A percentile compares a stretch with the other conserved stretches of the same genome.
Evolutionary conservation across 2,888 invertebrate species (phyloP).

Genomic region (Asteroscopus sphinx): DNA sequence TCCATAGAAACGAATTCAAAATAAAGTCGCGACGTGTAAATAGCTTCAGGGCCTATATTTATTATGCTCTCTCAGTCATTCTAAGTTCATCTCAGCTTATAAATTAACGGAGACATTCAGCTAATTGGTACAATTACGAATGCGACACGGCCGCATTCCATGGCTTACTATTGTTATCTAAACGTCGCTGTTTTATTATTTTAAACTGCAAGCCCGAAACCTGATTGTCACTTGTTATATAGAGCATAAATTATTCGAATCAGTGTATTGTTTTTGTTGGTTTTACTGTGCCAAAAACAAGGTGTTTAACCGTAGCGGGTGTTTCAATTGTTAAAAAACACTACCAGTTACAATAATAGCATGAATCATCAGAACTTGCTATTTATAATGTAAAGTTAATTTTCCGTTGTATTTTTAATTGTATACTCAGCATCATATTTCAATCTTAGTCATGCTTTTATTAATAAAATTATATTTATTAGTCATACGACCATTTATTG

Average conservation of each 20-base stretch:
- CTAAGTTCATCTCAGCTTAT: slow-evolving; percentile 66
- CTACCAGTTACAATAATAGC: slow-evolving; percentile 29
- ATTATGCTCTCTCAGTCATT: slow-evolving; percentile 46
- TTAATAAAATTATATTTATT: slow-evolving; percentile 8
- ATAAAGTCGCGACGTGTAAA: neutral
- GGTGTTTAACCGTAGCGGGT: slow-evolving; percentile 40
- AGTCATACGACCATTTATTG: neutral
- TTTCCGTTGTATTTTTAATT: slow-evolving; percentile 27
- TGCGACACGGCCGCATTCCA: slow-evolving; percentile 77
- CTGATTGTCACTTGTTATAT: slow-evolving; percentile 61
- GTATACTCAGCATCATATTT: slow-evolving; percentile 5
- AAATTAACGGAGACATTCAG: slow-evolving; percentile 78
- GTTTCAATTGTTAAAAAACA: slow-evolving; percentile 23
- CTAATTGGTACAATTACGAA: slow-evolving; percentile 82
- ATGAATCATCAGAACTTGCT: slow-evolving; percentile 27
- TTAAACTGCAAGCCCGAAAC: slow-evolving; percentile 55
- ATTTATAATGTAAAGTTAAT: slow-evolving; percentile 30
- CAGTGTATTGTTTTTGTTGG: slow-evolving; percentile 42
- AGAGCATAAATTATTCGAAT: slow-evolving; percentile 65
- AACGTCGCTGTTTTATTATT: slow-evolving; percentile 64
- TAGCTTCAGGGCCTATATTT: slow-evolving; percentile 44
- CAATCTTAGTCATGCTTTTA: slow-evolving; percentile 15
- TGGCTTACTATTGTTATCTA: slow-evolving; percentile 62
- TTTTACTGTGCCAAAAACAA: slow-evolving; percentile 31
- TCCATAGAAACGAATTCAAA: too few species aligned